These are phyloP conservation scores for Colaptes auratus DNA, from an alignment of 2,113 vertebrate genomes.

Conservation along the genomic window DNA sequence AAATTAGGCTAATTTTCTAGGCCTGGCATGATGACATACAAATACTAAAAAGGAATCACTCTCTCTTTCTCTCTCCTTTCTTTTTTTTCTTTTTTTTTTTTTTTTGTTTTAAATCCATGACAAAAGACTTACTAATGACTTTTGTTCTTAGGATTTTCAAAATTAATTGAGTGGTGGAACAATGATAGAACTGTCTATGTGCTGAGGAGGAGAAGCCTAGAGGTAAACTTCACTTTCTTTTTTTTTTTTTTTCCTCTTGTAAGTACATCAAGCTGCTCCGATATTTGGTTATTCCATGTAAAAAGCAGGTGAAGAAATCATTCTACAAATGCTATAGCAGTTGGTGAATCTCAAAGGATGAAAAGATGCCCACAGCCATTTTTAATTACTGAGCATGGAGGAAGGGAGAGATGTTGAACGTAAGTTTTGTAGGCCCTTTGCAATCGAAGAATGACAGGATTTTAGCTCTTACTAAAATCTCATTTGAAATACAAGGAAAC, in stretches of 20 bases:
- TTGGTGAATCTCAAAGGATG: slow-evolving; percentile 80
- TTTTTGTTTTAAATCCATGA: slow-evolving; percentile 76
- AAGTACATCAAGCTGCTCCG: slow-evolving; percentile 67
- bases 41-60: slow-evolving; percentile 79
- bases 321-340: slow-evolving; percentile 77
- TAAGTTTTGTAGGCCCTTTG: slow-evolving; percentile 68
- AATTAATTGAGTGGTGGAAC: slow-evolving; percentile 73
- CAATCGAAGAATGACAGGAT: slow-evolving; percentile 33
- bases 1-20: slow-evolving; percentile 86
- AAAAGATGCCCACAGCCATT: slow-evolving; percentile 81
- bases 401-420: slow-evolving; percentile 66
- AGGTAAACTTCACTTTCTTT: slow-evolving; percentile 67
- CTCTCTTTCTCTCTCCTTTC: slow-evolving; percentile 69
- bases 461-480: slow-evolving; percentile 29
- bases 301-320: slow-evolving; percentile 78
- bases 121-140: slow-evolving; percentile 85
- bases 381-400: slow-evolving; percentile 82
- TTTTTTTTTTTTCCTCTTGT: not conserved
- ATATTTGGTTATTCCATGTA: slow-evolving; percentile 76
- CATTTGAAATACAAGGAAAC: slow-evolving; percentile 38
- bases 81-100: slow-evolving; percentile 63
- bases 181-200: slow-evolving; percentile 62
- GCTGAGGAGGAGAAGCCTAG: slow-evolving; percentile 70
- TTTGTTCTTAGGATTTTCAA: slow-evolving; percentile 78
- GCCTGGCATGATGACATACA: slow-evolving; percentile 82